Evolutionary conservation across 1,140 invertebrate species (phyloP).

Genomic region (Sinonovacula constricta): DNA sequence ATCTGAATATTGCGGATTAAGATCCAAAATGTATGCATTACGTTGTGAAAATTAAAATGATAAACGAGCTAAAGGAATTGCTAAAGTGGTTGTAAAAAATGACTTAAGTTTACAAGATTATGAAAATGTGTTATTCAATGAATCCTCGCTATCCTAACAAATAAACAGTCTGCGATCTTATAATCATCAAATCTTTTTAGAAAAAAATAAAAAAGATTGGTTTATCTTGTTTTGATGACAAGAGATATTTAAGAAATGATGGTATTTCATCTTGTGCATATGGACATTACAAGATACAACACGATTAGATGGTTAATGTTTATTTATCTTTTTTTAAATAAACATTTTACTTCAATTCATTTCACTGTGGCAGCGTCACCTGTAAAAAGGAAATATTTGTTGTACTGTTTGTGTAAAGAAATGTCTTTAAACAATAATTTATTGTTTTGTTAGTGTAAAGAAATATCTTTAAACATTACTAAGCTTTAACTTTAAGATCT

Average conservation of each 20-base stretch:
- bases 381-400: no score
- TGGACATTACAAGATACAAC: neutral
- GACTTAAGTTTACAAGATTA: neutral
- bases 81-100: slow-evolving; percentile 31
- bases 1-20: slow-evolving; percentile 31
- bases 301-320: no score
- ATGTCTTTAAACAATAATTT: no score
- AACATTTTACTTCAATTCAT: no score
- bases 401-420: no score
- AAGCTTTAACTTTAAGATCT: no score
- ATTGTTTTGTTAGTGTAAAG: no score
- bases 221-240: neutral
- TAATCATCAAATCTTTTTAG: neutral
- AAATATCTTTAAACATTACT: no score
- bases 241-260: neutral
- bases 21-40: slow-evolving; percentile 49
- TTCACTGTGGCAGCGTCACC: no score
- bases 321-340: no score
- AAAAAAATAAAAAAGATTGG: neutral
- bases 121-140: neutral
- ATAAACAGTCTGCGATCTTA: neutral
- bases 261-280: neutral
- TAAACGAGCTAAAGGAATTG: slow-evolving; percentile 35
- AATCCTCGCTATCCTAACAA: neutral
- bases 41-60: slow-evolving; percentile 22